phyloP scores from a whole-genome alignment of 1,140 invertebrate genomes.

The Drosophila sp. region DNA sequence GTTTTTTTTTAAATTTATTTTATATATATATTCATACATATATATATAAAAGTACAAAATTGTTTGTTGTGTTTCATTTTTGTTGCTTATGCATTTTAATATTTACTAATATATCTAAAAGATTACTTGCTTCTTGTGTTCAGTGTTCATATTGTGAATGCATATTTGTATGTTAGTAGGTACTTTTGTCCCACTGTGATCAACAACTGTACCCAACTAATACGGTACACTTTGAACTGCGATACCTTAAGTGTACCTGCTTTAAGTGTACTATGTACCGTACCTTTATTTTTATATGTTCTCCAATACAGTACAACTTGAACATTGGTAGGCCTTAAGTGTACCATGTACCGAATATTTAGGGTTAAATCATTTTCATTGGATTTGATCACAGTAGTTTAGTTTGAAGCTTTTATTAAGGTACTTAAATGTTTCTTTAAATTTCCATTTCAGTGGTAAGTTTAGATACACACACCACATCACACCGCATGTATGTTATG shows the following conservation, averaged over 20 bases:
- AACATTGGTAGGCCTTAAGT: not conserved
- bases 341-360: not conserved
- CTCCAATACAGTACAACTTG: not conserved
- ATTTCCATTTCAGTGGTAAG: conserved; percentile 73
- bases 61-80: conserved; percentile 23
- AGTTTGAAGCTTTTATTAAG: conserved; percentile 71
- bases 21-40: conserved; percentile 45
- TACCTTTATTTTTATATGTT: not conserved
- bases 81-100: conserved; percentile 21
- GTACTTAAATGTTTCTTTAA: conserved; percentile 77
- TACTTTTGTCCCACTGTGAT: conserved; percentile 70
- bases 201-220: conserved; percentile 24
- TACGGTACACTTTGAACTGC: not conserved
- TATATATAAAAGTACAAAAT: conserved; percentile 77
- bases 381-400: conserved; percentile 45
- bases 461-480: conserved; percentile 32
- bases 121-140: conserved; percentile 29
- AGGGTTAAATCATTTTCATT: conserved; percentile 5
- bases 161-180: conserved; percentile 50
- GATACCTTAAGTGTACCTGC: not conserved
- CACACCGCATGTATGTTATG: conserved; percentile 4
- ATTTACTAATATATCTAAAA: conserved; percentile 55
- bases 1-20: conserved; percentile 2
- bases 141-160: conserved; percentile 52
- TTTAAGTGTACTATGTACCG: not conserved